phyloP scores from a whole-genome alignment of 2,888 invertebrate species.

The Nymphalis urticae region DNA sequence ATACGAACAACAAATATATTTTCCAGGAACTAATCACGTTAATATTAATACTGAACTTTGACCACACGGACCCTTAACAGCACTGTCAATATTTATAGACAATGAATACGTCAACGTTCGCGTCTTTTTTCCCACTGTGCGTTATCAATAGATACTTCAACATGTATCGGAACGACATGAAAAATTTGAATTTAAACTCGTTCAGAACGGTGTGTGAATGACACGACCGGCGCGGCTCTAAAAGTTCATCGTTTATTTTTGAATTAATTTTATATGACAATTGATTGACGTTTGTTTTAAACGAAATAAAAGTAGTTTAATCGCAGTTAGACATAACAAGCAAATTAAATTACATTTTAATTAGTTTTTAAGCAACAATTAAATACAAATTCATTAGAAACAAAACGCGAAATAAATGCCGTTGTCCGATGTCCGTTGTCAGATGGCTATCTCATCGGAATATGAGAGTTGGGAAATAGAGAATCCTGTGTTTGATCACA shows the following conservation, averaged over 20 bases:
- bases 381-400: too few species aligned
- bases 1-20: too few species aligned
- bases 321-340: background rate
- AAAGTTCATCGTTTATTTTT: conserved; percentile 15
- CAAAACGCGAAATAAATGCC: too few species aligned
- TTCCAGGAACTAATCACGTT: too few species aligned
- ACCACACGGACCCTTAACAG: background rate
- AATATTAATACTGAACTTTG: too few species aligned
- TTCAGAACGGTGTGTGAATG: conserved; percentile 13
- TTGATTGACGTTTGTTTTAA: conserved; percentile 10
- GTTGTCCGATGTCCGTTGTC: too few species aligned
- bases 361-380: too few species aligned
- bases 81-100: background rate
- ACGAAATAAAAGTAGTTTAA: conserved; percentile 6
- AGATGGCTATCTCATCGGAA: too few species aligned
- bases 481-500: too few species aligned
- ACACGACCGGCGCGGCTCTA: conserved; percentile 8
- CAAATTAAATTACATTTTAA: too few species aligned
- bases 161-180: conserved; percentile 21
- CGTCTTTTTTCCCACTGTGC: background rate
- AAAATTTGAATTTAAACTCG: conserved; percentile 28
- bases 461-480: too few species aligned
- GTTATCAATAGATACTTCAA: background rate
- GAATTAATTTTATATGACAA: conserved; percentile 14
- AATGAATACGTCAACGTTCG: background rate